These are phyloP conservation scores for Dolomedes plantarius DNA, from an alignment of 2,888 invertebrate species.

Conservation along the genomic window DNA sequence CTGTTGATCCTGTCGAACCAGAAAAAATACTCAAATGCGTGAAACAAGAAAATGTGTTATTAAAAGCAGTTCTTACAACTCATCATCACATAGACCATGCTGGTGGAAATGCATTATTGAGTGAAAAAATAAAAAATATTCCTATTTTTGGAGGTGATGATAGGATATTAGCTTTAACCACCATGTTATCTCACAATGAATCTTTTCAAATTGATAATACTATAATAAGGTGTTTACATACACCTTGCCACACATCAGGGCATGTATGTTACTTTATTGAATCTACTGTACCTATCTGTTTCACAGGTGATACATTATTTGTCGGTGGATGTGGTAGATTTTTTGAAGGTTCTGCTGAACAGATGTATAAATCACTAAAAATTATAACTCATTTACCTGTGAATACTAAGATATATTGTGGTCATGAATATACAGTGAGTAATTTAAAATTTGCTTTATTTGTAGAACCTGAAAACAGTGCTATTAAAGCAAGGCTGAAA, in stretches of 20 bases:
- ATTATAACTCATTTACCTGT: slow-evolving; percentile 87
- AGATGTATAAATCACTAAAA: slow-evolving; percentile 92
- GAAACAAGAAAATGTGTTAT: slow-evolving; percentile 83
- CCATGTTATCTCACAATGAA: slow-evolving; percentile 85
- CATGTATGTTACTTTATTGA: slow-evolving; percentile 94
- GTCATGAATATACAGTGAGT: slow-evolving; percentile 95
- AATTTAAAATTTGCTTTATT: slow-evolving; percentile 91
- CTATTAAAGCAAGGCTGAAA: slow-evolving; percentile 81
- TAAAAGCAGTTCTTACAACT: slow-evolving; percentile 92
- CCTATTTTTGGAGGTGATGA: slow-evolving; percentile 80
- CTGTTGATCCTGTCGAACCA: slow-evolving; percentile 94
- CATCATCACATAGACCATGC: slow-evolving; percentile 99
- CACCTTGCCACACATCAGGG: slow-evolving; percentile 97
- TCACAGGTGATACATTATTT: slow-evolving; percentile 94
- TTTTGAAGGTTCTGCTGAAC: slow-evolving; percentile 96
- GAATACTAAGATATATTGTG: slow-evolving; percentile 92
- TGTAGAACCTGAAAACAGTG: slow-evolving; percentile 89
- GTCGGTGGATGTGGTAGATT: slow-evolving; percentile 97
- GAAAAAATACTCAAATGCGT: slow-evolving; percentile 81
- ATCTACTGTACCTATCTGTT: slow-evolving; percentile 81
- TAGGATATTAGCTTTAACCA: slow-evolving; percentile 88
- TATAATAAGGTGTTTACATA: slow-evolving; percentile 83
- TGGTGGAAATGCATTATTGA: slow-evolving; percentile 90
- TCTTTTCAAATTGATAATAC: slow-evolving; percentile 74
- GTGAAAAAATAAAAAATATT: slow-evolving; percentile 78